Evolutionary conservation across 2,888 invertebrate genomes (phyloP), one percentile per base, ranked within the genome.

Genomic region (Dorcus hopei): DNA sequence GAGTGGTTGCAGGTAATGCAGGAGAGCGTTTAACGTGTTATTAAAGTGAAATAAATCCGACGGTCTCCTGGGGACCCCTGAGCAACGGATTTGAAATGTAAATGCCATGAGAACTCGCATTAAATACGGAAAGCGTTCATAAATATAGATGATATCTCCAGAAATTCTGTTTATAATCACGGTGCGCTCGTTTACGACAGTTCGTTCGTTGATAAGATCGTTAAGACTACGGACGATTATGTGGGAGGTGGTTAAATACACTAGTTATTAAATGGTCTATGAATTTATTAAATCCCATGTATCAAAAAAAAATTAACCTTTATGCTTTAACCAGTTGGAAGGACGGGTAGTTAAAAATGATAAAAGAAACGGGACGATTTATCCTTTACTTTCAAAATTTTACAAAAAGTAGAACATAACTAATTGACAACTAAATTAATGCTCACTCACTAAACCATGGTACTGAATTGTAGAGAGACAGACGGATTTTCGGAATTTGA

Each of bases 31-130:
- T 58, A 58, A 58, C 58, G 53, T 58, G 54, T 58, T 58, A 58
- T 58, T 58, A 58, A 58, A 58, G 54, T 41, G 58, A 54, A 54
- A 58, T 58, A 58, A 58, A 58, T 58, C 50, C 49, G 54, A 42
- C 58, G 38, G 49, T 42, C 52, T 42, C 26, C 19, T 40, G 38
- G 33, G 42, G 57, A 1, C 14, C 57, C 57, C 40, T 41, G 23
- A 54, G 58, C 53, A 45, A 50, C 39, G 39, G 58, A 54, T 54
- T 58, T 58, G 45, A 58, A 58, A 58, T 58, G 58, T 58, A 54
- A 58, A 58, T 58, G 57, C 23, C 45, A 51, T 57, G 57, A 41
- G 57, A 57, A 57, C 56, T 41, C 16, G 41, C 47, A 57, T 57
- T 57, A 57, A 47, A 52, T 38, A 48, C 26, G 26, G 26, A 57